These are phyloP conservation scores for Cyprinodon brontotheroides DNA, from an alignment of 2,113 vertebrate species.

Conservation along the genomic window DNA sequence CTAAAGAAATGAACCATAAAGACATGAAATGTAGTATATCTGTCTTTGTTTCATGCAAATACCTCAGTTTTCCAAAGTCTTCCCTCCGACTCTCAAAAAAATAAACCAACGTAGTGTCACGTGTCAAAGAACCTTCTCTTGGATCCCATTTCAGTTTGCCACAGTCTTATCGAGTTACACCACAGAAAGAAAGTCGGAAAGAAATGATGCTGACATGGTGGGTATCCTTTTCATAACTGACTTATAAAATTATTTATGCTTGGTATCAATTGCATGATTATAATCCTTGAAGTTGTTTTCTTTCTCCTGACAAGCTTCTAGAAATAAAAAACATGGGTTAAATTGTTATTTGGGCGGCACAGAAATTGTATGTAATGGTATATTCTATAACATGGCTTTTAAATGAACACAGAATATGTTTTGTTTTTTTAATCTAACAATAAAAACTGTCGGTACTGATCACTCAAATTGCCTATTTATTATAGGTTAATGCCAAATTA, in stretches of 20 bases:
- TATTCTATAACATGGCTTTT: neutral
- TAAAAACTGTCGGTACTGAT: no score
- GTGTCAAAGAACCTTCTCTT: neutral
- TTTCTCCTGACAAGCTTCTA: neutral
- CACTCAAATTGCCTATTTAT: no score
- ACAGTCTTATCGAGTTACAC: neutral
- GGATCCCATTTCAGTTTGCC: neutral
- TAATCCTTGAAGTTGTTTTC: neutral
- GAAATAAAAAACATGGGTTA: neutral
- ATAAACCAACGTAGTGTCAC: neutral
- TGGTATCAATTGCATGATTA: neutral
- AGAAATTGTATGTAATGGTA: neutral
- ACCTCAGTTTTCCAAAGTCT: neutral
- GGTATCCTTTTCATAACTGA: neutral
- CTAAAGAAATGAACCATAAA: constrained; percentile 1
- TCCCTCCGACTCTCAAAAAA: no score
- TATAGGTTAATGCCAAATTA: no score
- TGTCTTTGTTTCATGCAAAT: constrained; percentile 13
- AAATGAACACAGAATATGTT: neutral
- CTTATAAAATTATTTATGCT: neutral
- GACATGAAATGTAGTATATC: neutral
- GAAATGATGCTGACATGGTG: neutral
- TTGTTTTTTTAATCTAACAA: no score
- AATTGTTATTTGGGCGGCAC: neutral
- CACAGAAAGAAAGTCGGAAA: neutral